Conservation (phyloP, 2,888 invertebrate genomes). For the Sabellastarte sp. region DNA sequence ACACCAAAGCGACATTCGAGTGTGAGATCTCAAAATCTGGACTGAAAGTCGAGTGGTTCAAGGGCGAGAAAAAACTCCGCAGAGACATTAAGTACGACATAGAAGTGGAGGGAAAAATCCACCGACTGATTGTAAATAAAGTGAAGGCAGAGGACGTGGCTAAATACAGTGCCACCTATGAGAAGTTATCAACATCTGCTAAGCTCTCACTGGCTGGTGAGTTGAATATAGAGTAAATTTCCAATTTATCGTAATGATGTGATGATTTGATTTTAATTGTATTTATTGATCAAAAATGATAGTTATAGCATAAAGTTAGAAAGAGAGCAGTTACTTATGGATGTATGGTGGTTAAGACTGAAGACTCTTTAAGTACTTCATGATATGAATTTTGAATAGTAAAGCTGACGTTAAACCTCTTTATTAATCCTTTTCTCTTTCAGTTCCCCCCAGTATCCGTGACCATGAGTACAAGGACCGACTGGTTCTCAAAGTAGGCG, state of each 20-base stretch:
- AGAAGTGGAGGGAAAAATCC: slow-evolving; percentile 54
- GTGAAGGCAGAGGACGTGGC: slow-evolving; percentile 66
- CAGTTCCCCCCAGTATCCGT: slow-evolving; percentile 17
- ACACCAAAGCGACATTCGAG: slow-evolving; percentile 62
- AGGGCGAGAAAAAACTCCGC: slow-evolving; percentile 21
- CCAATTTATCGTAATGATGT: too few species aligned
- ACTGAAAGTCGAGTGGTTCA: slow-evolving; percentile 74
- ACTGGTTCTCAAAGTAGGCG: slow-evolving; percentile 25
- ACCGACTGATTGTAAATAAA: slow-evolving; percentile 82
- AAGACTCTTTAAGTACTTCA: too few species aligned
- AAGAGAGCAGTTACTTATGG: too few species aligned
- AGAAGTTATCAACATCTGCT: slow-evolving; percentile 40
- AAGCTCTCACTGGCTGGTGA: slow-evolving; percentile 11
- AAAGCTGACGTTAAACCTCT: too few species aligned
- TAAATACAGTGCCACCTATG: slow-evolving; percentile 38
- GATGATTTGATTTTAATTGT: too few species aligned
- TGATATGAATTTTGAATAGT: too few species aligned
- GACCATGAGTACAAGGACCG: slow-evolving; percentile 14
- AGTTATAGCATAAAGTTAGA: too few species aligned
- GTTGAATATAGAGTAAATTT: too few species aligned
- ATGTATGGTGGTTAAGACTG: too few species aligned
- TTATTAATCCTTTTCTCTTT: too few species aligned
- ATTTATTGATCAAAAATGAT: too few species aligned
- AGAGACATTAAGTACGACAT: slow-evolving; percentile 24
- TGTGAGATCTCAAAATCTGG: slow-evolving; percentile 81